Conservation (phyloP, 2,888 invertebrate species). For the Zootermopsis nevadensis region DNA sequence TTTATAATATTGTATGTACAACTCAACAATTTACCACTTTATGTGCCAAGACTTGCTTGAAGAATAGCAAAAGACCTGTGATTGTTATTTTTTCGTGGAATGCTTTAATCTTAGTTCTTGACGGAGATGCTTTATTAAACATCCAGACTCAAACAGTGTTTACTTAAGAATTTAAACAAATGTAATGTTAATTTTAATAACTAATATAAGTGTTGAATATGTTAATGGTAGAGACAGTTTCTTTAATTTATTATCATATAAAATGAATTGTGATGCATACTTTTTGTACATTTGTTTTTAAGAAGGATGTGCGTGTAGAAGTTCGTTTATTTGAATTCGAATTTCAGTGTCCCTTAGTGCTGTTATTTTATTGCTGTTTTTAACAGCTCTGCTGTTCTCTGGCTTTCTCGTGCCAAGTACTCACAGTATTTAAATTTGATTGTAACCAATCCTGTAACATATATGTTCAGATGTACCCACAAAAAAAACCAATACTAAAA, state of each 20-base stretch:
- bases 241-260: background rate
- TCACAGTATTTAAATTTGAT: background rate
- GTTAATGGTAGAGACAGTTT: background rate
- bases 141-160: too few relatives aligned
- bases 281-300: background rate
- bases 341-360: background rate
- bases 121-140: too few relatives aligned
- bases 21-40: background rate
- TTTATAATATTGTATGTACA: background rate
- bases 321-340: background rate
- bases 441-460: slow-evolving; percentile 18
- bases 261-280: background rate
- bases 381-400: background rate
- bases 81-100: background rate
- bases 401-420: slow-evolving; percentile 10
- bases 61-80: slow-evolving; percentile 24
- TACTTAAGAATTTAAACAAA: background rate
- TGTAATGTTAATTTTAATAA: background rate
- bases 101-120: background rate
- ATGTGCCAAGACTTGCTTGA: slow-evolving; percentile 1
- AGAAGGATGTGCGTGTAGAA: background rate
- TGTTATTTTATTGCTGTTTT: background rate
- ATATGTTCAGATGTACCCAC: slow-evolving; percentile 3
- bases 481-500: slow-evolving; percentile 2
- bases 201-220: background rate